A percentile compares a stretch with the other conserved stretches of the same genome.
phyloP scores from a whole-genome alignment of 1,140 invertebrate genomes.

The Sycophaga agraensis region DNA sequence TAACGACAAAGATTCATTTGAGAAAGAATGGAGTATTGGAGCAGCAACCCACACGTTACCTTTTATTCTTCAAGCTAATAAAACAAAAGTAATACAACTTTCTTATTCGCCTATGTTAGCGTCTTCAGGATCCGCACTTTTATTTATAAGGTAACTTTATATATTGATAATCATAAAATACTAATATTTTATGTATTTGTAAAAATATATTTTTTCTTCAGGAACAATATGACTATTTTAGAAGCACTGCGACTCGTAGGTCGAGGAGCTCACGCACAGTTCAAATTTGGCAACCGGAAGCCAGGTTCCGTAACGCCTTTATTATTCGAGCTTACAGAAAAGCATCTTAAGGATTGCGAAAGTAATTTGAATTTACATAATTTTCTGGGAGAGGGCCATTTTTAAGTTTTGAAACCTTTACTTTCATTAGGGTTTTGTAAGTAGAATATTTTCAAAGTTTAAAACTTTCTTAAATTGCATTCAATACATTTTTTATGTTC shows the following conservation, averaged over 20 bases:
- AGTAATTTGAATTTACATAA: conserved; percentile 59
- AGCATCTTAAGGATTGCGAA: conserved; percentile 82
- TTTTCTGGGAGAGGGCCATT: too few relatives aligned
- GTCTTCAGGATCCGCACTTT: conserved; percentile 46
- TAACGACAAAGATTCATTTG: conserved; percentile 40
- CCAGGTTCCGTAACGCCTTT: conserved; percentile 75
- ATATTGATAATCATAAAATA: background rate
- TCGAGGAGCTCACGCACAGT: conserved; percentile 79
- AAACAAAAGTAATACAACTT: conserved; percentile 50
- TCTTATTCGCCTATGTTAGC: conserved; percentile 49
- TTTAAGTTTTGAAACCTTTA: too few relatives aligned
- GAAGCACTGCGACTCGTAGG: conserved; percentile 83
- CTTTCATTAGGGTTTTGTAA: too few relatives aligned
- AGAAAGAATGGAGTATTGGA: conserved; percentile 40
- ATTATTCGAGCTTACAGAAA: conserved; percentile 82
- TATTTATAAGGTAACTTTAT: conserved; percentile 49
- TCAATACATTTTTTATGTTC: too few relatives aligned
- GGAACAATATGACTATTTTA: conserved; percentile 92
- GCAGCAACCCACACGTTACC: conserved; percentile 42
- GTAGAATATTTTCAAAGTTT: too few relatives aligned
- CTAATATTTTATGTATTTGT: background rate
- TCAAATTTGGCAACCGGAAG: conserved; percentile 88
- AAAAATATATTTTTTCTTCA: conserved; percentile 45
- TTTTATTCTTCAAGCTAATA: conserved; percentile 53
- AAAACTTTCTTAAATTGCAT: too few relatives aligned